Conservation (phyloP, 2,113 vertebrate species). For the Hoplias malabaricus region DNA sequence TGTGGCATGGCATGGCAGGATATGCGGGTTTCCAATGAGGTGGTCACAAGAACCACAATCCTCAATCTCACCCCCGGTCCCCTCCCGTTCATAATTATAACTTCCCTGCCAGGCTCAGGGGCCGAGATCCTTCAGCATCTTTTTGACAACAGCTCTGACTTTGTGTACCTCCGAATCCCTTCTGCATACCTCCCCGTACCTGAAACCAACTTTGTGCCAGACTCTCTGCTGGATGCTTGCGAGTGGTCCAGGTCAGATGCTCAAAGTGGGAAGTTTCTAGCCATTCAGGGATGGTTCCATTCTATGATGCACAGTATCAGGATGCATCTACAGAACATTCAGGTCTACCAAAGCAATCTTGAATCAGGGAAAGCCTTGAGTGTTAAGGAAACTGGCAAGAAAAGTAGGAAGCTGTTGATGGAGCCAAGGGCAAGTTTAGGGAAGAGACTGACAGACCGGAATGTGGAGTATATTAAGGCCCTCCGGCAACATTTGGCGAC, state of each 20-base stretch:
- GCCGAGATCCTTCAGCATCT: conserved; percentile 85
- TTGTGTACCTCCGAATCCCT: conserved; percentile 80
- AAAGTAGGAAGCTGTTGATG: conserved; percentile 32
- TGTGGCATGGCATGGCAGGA: conserved; percentile 74
- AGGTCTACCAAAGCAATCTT: conserved; percentile 70
- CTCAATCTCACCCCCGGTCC: conserved; percentile 43
- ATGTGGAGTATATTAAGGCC: conserved; percentile 78
- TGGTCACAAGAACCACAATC: conserved; percentile 46
- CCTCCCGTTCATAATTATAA: conserved; percentile 77
- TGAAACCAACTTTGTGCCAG: conserved; percentile 73
- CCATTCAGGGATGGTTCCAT: conserved; percentile 83
- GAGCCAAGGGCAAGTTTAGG: conserved; percentile 53
- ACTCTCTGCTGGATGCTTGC: conserved; percentile 82
- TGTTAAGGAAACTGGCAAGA: conserved; percentile 63
- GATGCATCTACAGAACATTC: conserved; percentile 83
- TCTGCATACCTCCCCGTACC: conserved; percentile 78
- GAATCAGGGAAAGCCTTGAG: conserved; percentile 57
- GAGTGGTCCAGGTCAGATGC: conserved; percentile 78
- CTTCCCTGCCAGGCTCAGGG: conserved; percentile 82
- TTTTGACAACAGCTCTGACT: conserved; percentile 84
- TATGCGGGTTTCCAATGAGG: conserved; percentile 11
- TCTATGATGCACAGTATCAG: conserved; percentile 79
- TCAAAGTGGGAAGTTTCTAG: conserved; percentile 68
- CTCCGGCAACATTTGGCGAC: conserved; percentile 73
- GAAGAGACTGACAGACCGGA: conserved; percentile 70